Evolutionary conservation across 1,140 invertebrate genomes (phyloP).

Genomic region (Camponotus floridanus): DNA sequence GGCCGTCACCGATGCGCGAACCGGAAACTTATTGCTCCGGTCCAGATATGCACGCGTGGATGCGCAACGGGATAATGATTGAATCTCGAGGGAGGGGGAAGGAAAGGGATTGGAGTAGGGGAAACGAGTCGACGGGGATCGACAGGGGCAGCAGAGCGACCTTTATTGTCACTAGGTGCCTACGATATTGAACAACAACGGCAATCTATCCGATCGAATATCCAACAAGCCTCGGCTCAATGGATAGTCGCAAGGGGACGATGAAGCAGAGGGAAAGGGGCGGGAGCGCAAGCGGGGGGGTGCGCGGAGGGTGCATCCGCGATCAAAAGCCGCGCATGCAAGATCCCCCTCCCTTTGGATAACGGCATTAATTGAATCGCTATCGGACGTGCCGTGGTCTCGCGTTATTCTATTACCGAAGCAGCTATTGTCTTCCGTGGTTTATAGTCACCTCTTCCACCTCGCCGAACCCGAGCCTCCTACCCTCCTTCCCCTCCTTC

Average conservation of each 20-base stretch:
- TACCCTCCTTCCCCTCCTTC: constrained; percentile 28
- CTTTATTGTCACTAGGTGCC: constrained; percentile 69
- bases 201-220: constrained; percentile 81
- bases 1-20: constrained; percentile 41
- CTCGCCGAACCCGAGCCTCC: constrained; percentile 28
- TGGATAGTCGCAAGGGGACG: constrained; percentile 54
- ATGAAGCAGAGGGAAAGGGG: constrained; percentile 17
- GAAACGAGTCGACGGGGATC: background rate
- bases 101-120: background rate
- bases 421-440: constrained; percentile 82
- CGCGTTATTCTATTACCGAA: constrained; percentile 84
- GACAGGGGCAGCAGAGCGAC: constrained; percentile 31
- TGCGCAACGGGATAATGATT: constrained; percentile 62
- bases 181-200: constrained; percentile 76
- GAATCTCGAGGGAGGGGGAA: constrained; percentile 41
- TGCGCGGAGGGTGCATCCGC: constrained; percentile 43
- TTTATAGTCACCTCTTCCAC: constrained; percentile 80
- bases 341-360: constrained; percentile 77
- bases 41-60: constrained; percentile 46
- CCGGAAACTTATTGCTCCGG: constrained; percentile 57
- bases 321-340: constrained; percentile 81
- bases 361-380: constrained; percentile 84
- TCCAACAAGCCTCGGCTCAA: constrained; percentile 73
- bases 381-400: constrained; percentile 80
- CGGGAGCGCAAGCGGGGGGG: background rate